A percentile compares a stretch with the other conserved stretches of the same genome.
phyloP scores from a whole-genome alignment of 2,797 vertebrate species.

The Cossypha polioptera region DNA sequence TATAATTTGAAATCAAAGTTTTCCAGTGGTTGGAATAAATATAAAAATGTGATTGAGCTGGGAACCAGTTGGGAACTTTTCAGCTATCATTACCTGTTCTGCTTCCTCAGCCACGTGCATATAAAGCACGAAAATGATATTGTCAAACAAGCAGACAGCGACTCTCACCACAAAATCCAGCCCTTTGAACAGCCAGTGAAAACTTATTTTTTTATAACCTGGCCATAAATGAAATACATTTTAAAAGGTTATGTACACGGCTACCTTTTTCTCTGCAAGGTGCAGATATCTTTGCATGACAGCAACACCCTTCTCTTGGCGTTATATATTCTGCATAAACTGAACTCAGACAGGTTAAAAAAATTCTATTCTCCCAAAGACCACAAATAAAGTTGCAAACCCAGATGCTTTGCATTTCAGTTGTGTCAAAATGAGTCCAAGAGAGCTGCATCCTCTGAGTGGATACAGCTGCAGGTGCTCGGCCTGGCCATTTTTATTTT shows the following conservation, averaged over 20 bases:
- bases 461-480: background rate
- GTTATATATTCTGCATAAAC: background rate
- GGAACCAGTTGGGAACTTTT: background rate
- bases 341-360: background rate
- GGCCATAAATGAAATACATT: background rate
- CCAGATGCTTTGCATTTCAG: background rate
- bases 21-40: background rate
- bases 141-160: background rate
- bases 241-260: background rate
- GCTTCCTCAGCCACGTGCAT: background rate
- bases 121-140: background rate
- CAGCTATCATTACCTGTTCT: background rate
- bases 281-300: background rate
- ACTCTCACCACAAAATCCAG: background rate
- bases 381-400: background rate
- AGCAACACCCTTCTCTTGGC: background rate
- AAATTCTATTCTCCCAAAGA: background rate
- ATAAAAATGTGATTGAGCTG: background rate
- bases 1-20: background rate
- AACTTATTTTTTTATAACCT: background rate
- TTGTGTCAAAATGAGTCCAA: background rate
- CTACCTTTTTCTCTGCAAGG: background rate
- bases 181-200: background rate
- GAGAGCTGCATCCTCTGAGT: fast-evolving
- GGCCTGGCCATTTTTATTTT: background rate